Percentiles rank a stretch among this genome's conserved stretches.
Conservation (phyloP, 2,113 vertebrate genomes). For the Brachypodius melanocephalos region DNA sequence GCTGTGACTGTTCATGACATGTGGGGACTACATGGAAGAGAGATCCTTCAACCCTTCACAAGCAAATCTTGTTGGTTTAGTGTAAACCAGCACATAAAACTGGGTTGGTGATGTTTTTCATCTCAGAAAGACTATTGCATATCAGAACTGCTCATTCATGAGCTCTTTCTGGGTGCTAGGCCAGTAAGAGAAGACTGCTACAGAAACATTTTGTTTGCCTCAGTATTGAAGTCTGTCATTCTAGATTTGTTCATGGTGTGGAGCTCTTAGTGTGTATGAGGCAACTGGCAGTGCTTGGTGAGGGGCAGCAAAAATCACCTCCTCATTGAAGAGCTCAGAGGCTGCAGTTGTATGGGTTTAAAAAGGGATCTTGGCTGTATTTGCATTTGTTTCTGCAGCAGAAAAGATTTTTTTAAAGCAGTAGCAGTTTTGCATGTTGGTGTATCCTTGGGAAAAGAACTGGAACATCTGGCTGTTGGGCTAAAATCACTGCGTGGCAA, state of each 20-base stretch:
- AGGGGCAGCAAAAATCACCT: background rate
- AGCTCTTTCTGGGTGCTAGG: background rate
- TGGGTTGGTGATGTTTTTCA: background rate
- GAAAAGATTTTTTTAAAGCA: background rate
- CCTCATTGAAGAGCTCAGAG: background rate
- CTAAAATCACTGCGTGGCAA: background rate
- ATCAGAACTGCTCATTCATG: background rate
- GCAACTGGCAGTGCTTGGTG: background rate
- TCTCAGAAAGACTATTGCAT: background rate
- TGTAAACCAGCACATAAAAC: background rate
- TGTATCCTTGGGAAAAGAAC: background rate
- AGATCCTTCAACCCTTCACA: background rate
- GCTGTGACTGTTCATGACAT: background rate
- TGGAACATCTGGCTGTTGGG: background rate
- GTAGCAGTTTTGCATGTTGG: background rate
- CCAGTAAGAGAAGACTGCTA: background rate
- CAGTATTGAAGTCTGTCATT: background rate
- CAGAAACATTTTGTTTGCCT: background rate
- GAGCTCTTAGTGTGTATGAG: background rate
- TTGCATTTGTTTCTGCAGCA: background rate
- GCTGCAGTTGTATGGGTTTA: background rate
- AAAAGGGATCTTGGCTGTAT: background rate
- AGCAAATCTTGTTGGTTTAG: background rate
- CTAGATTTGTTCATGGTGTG: background rate
- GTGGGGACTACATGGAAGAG: too few species aligned